Evolutionary conservation across 2,113 vertebrate species (phyloP).

Genomic region (Platycercus adscitus): DNA sequence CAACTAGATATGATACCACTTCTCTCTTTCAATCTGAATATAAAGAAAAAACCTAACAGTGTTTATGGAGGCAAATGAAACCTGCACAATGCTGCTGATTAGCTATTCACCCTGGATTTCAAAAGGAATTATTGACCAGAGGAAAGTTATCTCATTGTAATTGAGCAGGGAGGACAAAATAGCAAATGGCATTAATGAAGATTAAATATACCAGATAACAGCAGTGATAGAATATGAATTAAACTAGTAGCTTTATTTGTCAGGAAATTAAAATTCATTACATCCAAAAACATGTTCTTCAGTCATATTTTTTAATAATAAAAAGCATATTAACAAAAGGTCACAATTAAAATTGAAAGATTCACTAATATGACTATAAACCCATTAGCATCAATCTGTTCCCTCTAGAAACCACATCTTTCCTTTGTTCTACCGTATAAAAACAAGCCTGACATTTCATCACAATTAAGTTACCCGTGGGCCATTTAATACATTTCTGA

Average conservation of each 20-base stretch:
- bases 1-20: neutral
- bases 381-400: neutral
- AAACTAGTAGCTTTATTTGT: constrained; percentile 4
- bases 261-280: neutral
- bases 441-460: constrained; percentile 36
- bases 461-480: neutral
- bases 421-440: constrained; percentile 13
- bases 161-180: neutral
- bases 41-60: neutral
- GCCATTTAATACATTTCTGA: neutral
- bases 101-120: neutral
- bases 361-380: neutral
- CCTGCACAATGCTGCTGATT: neutral
- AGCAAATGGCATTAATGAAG: neutral
- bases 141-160: neutral
- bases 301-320: neutral
- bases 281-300: neutral
- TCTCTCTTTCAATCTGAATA: neutral
- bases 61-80: neutral
- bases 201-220: neutral
- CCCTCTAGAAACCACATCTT: constrained; percentile 5
- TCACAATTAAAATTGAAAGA: neutral
- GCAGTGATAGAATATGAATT: neutral
- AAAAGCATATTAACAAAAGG: neutral
- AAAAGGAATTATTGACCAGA: neutral